phyloP scores from a whole-genome alignment of 1,140 invertebrate genomes.

The Euura saliciscinereae region DNA sequence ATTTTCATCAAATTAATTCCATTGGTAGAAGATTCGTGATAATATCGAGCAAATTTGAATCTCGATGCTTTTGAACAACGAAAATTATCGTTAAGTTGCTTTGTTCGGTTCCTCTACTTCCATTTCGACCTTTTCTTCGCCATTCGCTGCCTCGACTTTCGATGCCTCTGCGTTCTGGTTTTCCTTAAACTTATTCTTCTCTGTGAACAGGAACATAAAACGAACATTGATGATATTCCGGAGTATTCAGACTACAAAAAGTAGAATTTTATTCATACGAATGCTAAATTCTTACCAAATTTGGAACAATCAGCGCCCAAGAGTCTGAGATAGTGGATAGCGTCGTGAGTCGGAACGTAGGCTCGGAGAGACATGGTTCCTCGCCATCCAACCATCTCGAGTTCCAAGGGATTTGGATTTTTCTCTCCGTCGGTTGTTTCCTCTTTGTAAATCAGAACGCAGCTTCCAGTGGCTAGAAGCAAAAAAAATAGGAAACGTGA shows the following conservation, averaged over 20 bases:
- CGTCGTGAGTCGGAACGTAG: slow-evolving; percentile 82
- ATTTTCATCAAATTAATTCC: no score
- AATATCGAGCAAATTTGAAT: no score
- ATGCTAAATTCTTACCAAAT: slow-evolving; percentile 69
- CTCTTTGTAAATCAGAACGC: slow-evolving; percentile 74
- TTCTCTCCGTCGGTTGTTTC: slow-evolving; percentile 48
- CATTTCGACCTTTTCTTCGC: slow-evolving; percentile 11
- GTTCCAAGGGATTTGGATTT: slow-evolving; percentile 57
- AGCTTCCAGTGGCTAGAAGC: slow-evolving; percentile 73
- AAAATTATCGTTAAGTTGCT: background rate
- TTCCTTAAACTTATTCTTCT: slow-evolving; percentile 55
- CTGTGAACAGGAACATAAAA: slow-evolving; percentile 37
- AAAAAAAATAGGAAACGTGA: slow-evolving; percentile 8
- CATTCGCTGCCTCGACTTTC: slow-evolving; percentile 4
- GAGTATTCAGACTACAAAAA: no score
- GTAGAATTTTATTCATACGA: no score
- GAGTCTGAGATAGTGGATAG: slow-evolving; percentile 84
- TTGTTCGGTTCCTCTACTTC: slow-evolving; percentile 30
- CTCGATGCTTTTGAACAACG: no score
- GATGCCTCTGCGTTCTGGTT: slow-evolving; percentile 31
- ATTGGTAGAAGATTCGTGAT: no score
- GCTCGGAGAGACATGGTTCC: slow-evolving; percentile 85
- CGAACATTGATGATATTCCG: no score
- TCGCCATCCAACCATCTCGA: slow-evolving; percentile 88
- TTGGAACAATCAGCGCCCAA: slow-evolving; percentile 83